These are phyloP conservation scores for Cheilosia vulpina DNA, from an alignment of 2,888 invertebrate species.

Conservation along the genomic window DNA sequence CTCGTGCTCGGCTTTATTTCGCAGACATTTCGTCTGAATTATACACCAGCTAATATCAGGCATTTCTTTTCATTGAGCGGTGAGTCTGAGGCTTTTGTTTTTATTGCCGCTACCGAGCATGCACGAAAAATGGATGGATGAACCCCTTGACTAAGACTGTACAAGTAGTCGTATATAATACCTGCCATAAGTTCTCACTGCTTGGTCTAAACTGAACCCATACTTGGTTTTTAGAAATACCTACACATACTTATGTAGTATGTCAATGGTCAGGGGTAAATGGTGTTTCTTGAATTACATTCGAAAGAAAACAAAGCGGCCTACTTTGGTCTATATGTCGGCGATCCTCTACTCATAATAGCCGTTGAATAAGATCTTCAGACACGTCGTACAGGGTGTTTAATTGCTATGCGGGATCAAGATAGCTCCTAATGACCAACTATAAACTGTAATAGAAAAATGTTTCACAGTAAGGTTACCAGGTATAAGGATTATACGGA, in stretches of 20 bases:
- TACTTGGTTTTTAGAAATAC: background rate
- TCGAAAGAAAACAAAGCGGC: constrained; percentile 22
- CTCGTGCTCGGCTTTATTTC: constrained; percentile 42
- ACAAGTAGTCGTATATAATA: background rate
- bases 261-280: background rate
- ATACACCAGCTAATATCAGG: constrained; percentile 65
- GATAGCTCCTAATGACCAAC: too few species aligned
- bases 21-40: constrained; percentile 71
- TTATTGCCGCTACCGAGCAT: constrained; percentile 22
- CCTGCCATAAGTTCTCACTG: background rate
- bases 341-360: constrained; percentile 3
- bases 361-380: background rate
- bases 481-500: too few species aligned
- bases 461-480: too few species aligned
- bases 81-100: constrained; percentile 49
- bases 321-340: constrained; percentile 7
- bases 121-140: constrained; percentile 44
- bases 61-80: constrained; percentile 53
- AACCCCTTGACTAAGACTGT: constrained; percentile 17
- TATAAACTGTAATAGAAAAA: too few species aligned
- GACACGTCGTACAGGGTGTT: background rate
- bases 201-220: too few species aligned
- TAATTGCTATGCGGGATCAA: background rate
- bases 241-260: background rate
- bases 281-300: constrained; percentile 33